These are phyloP conservation scores for Lepisosteus oculatus DNA, from an alignment of 2,113 vertebrate genomes.

Conservation along the genomic window DNA sequence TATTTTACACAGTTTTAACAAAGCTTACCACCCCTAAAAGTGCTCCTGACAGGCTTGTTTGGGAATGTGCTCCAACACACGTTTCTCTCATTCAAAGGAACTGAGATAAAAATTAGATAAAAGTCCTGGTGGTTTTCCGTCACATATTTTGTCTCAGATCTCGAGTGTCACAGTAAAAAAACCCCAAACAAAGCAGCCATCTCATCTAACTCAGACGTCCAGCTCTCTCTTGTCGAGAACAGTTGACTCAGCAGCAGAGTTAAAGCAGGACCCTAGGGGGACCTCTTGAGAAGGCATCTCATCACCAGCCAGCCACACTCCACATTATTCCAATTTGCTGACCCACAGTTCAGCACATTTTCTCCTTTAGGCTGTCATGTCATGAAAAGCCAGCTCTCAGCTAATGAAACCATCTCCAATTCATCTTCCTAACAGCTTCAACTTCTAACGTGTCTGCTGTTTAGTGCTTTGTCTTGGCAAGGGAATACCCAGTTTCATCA, in stretches of 20 bases:
- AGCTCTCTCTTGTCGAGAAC: not conserved
- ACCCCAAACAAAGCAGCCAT: too few relatives aligned
- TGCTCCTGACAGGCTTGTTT: too few relatives aligned
- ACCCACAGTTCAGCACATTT: conserved; percentile 4
- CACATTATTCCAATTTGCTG: not conserved
- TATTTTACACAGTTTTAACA: too few relatives aligned
- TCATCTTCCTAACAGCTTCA: conserved; percentile 33
- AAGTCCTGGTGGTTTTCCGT: too few relatives aligned
- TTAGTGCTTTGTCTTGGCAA: not conserved
- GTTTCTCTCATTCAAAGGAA: too few relatives aligned
- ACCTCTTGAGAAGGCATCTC: not conserved
- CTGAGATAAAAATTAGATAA: too few relatives aligned
- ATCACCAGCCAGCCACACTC: not conserved
- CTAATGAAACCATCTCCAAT: conserved; percentile 39
- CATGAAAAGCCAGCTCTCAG: conserved; percentile 33
- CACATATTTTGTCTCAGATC: too few relatives aligned
- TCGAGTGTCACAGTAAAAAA: too few relatives aligned
- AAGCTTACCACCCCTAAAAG: too few relatives aligned
- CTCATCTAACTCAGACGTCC: too few relatives aligned
- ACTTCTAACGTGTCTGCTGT: not conserved
- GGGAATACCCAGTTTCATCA: not conserved
- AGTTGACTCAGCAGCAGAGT: conserved; percentile 5
- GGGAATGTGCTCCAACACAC: too few relatives aligned
- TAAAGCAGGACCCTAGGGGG: not conserved
- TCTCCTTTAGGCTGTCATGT: not conserved